A percentile compares a stretch with the other conserved stretches of the same genome.
Conservation (phyloP, 2,113 vertebrate genomes). For the Hemiscyllium ocellatum region DNA sequence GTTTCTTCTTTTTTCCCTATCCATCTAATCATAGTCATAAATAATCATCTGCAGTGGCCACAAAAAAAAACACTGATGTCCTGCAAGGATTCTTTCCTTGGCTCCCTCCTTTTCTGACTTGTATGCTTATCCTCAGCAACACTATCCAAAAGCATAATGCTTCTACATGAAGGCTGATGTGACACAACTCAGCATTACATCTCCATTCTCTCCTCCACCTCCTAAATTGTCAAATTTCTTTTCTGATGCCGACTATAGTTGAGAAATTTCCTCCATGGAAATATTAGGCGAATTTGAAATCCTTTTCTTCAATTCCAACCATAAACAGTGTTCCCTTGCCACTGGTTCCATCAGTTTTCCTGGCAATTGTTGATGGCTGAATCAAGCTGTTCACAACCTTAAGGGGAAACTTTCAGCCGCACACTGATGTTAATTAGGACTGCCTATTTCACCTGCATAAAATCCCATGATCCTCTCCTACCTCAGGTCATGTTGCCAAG, state of each 20-base stretch:
- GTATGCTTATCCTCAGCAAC: neutral
- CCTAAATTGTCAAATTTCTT: neutral
- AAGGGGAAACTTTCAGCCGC: neutral
- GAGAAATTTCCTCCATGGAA: neutral
- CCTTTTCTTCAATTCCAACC: neutral
- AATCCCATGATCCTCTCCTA: neutral
- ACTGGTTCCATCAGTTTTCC: neutral
- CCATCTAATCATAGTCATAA: neutral
- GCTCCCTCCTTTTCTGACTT: neutral
- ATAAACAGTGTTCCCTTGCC: neutral
- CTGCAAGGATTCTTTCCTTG: neutral
- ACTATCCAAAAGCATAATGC: neutral
- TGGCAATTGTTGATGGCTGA: neutral
- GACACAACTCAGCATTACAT: neutral
- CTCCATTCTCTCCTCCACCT: neutral
- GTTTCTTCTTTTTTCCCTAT: neutral
- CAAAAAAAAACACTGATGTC: neutral
- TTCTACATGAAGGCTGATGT: neutral
- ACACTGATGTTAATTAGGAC: too few species aligned
- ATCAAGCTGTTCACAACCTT: neutral
- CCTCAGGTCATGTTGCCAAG: neutral
- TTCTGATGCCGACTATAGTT: neutral
- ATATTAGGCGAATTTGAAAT: neutral
- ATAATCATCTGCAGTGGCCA: too few species aligned
- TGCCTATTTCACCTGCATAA: neutral